Base-by-base conservation (phyloP, 2,113 vertebrate species). In the Taurulus bubalis region DNA sequence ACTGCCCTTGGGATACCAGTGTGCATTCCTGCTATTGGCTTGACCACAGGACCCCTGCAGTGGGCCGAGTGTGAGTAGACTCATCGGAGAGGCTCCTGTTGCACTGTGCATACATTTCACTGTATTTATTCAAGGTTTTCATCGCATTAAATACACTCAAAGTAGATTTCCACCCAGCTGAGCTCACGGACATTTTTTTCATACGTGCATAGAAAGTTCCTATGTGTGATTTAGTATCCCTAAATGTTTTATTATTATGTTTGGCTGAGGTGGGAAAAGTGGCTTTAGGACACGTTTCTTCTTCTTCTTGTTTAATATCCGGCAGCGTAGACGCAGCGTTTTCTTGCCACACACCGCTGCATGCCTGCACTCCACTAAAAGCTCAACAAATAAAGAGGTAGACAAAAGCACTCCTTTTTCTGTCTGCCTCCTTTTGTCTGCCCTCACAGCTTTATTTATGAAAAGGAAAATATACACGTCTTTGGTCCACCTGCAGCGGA, bases 11-110 rank as follows among this genome's bases (percentile, higher is more conserved):
- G 85, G 85, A 92, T 82, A 71, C 76, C 82, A 72, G 86, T 87
- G 75, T 89, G 86, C 75, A 86, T 86, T 90, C 86, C 73, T 87
- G 71, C 70, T 77, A 69, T 58, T 64, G 86, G 71, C 82, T 75
- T 83, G 90, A 85, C 79, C 87, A 90, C 77, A 77, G 77, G 79
- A 89, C 79, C 85, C 85, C 86, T 69, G 79, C 70, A 83, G 85
- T 34, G 84, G 75, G 26, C 47, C 9, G 22, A 75, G 62, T 40
- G 65, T 22, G 60, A 76, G 64, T 9, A 15, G 74, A 62, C 51
- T 75, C 76, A 67, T 58, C 3, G 40, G 66, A 82, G 79, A 59
- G 53, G 79, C 75, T 87, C 87, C 60, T 45, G 75, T 51, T 85
- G 71, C 72, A 80, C 84, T 0, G 18, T 36, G 69, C 79, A 3